Base-by-base conservation (phyloP, 1,140 invertebrate genomes). In the Listronotus oregonensis region DNA sequence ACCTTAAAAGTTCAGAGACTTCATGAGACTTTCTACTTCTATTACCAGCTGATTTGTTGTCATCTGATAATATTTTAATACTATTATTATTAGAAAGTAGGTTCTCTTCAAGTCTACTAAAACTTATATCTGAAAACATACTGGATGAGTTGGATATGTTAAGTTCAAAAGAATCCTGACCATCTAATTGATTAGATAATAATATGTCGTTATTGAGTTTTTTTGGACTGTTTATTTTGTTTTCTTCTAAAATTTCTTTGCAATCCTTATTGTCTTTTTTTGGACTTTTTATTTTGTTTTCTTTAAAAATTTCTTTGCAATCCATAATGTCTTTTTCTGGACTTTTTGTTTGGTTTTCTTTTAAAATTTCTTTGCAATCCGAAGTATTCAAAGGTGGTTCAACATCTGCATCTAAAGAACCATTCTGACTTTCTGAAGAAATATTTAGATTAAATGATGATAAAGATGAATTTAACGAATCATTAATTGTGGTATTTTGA, bases 81-180 rank as follows among this genome's bases (percentile, higher is more conserved):
- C 3, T 27, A 21, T 5, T 14, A 32, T 34, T 57, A 10, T 43
- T 14, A 11, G 14, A 37, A 5, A 11, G 0, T 32, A 65, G 0
- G 14, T 59, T 66, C 27, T 66, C 17, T 27, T 66, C 56, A 42
- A 60, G 18, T 15, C 27, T 32, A 11, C 56, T 55, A 44, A 66
- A 66, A 44, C 50, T 54, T 0, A 66, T 52, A 34, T 43, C 56
- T 14, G 40, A 57, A 50, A 65, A 65, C n/a, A 56, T 46, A 42
- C 51, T 61, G 34, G 49, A 44, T 7, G 18, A 21, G 21, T 60
- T 32, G 39, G 40, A 60, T 46, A 55, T 54, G 37, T 40, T 50
- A 10, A 51, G 11, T 12, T 42, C 32, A 37, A 37, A n/a, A n/a
- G 60, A 52, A 21, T 31, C 11, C 11, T 37, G 34, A 37, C 34